phyloP scores from a whole-genome alignment of 1,140 invertebrate genomes.

The Drosophila virilis region DNA sequence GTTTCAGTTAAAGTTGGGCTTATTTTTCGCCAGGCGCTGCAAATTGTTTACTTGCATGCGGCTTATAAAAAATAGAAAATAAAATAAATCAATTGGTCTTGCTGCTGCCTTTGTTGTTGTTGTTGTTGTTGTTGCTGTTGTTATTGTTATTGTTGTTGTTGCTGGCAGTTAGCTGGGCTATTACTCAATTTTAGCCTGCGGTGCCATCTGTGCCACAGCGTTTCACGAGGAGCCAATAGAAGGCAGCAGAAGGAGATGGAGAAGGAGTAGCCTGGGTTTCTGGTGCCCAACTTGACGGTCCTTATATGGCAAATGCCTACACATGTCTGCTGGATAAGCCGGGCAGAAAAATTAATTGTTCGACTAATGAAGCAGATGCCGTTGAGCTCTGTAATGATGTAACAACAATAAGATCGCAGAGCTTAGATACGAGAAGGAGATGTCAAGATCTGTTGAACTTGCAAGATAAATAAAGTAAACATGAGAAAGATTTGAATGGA shows the following conservation, averaged over 20 bases:
- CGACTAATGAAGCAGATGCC: slow-evolving; percentile 71
- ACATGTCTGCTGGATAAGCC: slow-evolving; percentile 42
- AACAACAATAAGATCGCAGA: slow-evolving; percentile 57
- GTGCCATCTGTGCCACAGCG: slow-evolving; percentile 32
- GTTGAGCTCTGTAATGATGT: slow-evolving; percentile 42
- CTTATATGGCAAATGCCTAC: slow-evolving; percentile 61
- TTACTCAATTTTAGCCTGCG: slow-evolving; percentile 72
- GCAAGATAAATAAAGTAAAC: slow-evolving; percentile 54
- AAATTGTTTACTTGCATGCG: slow-evolving; percentile 47
- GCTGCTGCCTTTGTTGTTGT: slow-evolving; percentile 11
- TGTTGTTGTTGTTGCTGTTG: neutral
- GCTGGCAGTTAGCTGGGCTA: slow-evolving; percentile 63
- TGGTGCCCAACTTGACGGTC: slow-evolving; percentile 28
- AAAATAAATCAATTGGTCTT: slow-evolving; percentile 76
- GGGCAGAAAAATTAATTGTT: slow-evolving; percentile 67
- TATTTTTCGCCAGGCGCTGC: slow-evolving; percentile 31
- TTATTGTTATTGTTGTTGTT: slow-evolving; percentile 24
- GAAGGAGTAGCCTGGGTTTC: neutral
- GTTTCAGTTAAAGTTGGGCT: slow-evolving; percentile 25
- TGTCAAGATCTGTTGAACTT: slow-evolving; percentile 50
- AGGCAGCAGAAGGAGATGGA: neutral
- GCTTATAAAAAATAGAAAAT: slow-evolving; percentile 61
- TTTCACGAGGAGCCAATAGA: slow-evolving; percentile 14
- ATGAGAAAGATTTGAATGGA: slow-evolving; percentile 20
- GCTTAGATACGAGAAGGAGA: slow-evolving; percentile 51